A percentile compares a stretch with the other conserved stretches of the same genome.
phyloP scores from a whole-genome alignment of 2,113 vertebrate species.

The Serranochromis macrocephalus region DNA sequence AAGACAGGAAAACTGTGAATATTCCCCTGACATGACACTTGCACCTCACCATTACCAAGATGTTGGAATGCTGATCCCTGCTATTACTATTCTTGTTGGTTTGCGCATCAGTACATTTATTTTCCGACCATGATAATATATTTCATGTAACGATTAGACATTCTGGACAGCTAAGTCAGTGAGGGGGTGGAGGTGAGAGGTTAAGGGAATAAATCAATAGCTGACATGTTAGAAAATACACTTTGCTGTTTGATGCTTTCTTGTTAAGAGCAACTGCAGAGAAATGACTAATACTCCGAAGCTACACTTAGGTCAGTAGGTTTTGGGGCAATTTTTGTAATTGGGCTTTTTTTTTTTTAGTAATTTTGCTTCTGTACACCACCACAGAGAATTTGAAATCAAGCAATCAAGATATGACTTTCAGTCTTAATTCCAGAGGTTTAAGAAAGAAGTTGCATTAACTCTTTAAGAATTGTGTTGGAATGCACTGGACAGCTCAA shows the following conservation, averaged over 20 bases:
- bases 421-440: background rate
- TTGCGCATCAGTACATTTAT: background rate
- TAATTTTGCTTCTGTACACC: background rate
- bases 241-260: background rate
- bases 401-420: background rate
- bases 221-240: background rate
- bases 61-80: background rate
- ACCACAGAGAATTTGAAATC: background rate
- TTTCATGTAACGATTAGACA: background rate
- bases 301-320: background rate
- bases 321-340: background rate
- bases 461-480: background rate
- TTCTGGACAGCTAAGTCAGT: background rate
- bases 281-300: background rate
- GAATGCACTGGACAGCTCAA: background rate
- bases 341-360: background rate
- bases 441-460: background rate
- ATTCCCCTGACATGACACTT: slow-evolving; percentile 30
- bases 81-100: background rate
- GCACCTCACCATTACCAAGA: slow-evolving; percentile 11
- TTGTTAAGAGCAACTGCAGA: background rate
- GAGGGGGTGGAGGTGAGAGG: background rate
- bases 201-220: background rate
- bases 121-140: background rate
- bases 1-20: slow-evolving; percentile 37